phyloP scores from a whole-genome alignment of 2,888 invertebrate genomes.

The Trichopoda pennipes region DNA sequence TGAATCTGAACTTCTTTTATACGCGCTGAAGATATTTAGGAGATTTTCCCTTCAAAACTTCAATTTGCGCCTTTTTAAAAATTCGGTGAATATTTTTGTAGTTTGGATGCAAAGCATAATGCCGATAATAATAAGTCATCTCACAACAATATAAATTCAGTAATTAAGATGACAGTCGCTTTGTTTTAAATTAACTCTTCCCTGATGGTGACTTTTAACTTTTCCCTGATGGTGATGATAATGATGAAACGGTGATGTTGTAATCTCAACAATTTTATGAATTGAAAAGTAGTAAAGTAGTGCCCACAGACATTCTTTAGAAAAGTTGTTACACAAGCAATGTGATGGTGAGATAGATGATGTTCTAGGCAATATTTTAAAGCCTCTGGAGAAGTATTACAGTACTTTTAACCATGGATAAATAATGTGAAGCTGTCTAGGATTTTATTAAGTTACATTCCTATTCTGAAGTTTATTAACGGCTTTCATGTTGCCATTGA shows the following conservation, averaged over 20 bases:
- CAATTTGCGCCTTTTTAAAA: neutral
- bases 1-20: conserved; percentile 26
- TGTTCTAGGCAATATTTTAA: conserved; percentile 12
- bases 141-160: conserved; percentile 58
- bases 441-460: too few species aligned
- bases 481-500: too few species aligned
- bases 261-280: conserved; percentile 26
- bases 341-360: conserved; percentile 30
- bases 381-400: conserved; percentile 19
- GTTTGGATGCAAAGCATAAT: neutral
- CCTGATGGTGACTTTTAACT: conserved; percentile 8
- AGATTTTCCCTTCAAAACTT: neutral
- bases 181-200: conserved; percentile 31
- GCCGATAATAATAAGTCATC: conserved; percentile 21
- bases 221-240: conserved; percentile 24
- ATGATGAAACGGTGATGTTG: conserved; percentile 39
- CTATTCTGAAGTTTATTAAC: too few species aligned
- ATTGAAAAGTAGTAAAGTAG: conserved; percentile 4
- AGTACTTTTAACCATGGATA: neutral
- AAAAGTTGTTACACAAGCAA: conserved; percentile 28
- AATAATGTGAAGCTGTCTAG: too few species aligned
- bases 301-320: conserved; percentile 7
- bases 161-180: conserved; percentile 57
- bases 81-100: neutral
- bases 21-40: conserved; percentile 5